These are phyloP conservation scores for Dynastes maya DNA, from an alignment of 2,888 invertebrate genomes.

Conservation along the genomic window DNA sequence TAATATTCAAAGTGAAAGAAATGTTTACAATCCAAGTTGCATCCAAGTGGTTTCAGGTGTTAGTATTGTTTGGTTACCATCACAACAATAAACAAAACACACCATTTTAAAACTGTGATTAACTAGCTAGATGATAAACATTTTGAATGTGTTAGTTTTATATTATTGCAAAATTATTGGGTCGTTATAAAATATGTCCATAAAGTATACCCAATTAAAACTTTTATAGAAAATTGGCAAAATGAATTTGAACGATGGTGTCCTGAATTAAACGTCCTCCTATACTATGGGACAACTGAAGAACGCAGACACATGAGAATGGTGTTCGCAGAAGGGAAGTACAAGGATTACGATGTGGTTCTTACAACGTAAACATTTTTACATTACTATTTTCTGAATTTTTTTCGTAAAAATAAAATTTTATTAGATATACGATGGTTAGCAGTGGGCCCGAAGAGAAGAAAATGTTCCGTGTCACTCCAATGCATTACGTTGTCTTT, in stretches of 20 bases:
- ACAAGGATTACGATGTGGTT: conserved; percentile 86
- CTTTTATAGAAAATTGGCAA: conserved; percentile 84
- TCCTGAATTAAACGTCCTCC: conserved; percentile 83
- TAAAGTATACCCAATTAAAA: neutral
- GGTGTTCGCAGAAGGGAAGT: conserved; percentile 81
- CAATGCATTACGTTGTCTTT: conserved; percentile 93
- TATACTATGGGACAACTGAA: conserved; percentile 91
- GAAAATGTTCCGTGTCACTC: conserved; percentile 90
- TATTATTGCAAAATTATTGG: no score
- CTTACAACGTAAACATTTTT: conserved; percentile 84
- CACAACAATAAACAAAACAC: no score
- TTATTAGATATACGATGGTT: conserved; percentile 79
- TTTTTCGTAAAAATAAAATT: neutral
- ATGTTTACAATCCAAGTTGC: no score
- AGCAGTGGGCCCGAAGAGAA: conserved; percentile 91
- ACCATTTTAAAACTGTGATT: no score
- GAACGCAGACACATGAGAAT: conserved; percentile 86
- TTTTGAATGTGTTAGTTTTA: no score
- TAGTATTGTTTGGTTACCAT: no score
- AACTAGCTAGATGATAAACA: no score
- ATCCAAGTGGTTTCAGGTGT: no score
- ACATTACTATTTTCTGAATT: neutral
- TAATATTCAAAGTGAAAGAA: no score
- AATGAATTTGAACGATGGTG: conserved; percentile 87
- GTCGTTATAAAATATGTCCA: no score